These are phyloP conservation scores for Steromphala cineraria DNA, from an alignment of 2,888 invertebrate genomes.

Conservation along the genomic window DNA sequence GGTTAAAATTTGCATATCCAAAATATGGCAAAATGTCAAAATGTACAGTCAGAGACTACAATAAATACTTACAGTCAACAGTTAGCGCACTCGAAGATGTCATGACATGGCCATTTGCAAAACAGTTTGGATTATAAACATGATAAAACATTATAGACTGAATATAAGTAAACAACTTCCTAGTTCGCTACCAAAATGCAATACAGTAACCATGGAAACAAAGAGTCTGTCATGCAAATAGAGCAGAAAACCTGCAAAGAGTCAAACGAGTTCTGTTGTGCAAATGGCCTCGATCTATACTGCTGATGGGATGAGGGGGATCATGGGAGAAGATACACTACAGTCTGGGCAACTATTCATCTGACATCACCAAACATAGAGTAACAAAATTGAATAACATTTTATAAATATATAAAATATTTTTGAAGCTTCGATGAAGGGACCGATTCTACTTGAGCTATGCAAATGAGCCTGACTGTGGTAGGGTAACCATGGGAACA, in stretches of 20 bases:
- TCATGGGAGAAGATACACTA: not conserved
- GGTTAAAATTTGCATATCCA: conserved; percentile 33
- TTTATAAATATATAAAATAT: not conserved
- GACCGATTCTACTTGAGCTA: not conserved
- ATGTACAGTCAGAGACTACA: conserved; percentile 22
- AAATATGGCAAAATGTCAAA: conserved; percentile 38
- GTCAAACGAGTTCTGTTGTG: not conserved
- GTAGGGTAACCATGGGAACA: too few species aligned
- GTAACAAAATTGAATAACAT: too few species aligned
- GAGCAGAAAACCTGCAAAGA: too few species aligned
- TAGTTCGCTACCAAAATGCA: too few species aligned
- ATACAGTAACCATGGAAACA: too few species aligned
- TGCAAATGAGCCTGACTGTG: not conserved
- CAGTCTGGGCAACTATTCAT: not conserved
- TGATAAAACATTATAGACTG: too few species aligned
- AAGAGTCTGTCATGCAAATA: too few species aligned
- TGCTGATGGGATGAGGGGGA: not conserved
- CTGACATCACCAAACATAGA: too few species aligned
- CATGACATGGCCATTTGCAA: not conserved
- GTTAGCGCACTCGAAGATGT: not conserved
- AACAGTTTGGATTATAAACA: not conserved
- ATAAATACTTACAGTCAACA: conserved; percentile 18
- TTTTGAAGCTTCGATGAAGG: not conserved
- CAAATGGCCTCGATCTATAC: not conserved
- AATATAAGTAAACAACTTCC: too few species aligned